Percentiles rank a stretch among this genome's conserved stretches.
Evolutionary conservation across 2,113 vertebrate species (phyloP).

Genomic region (Canis aureus): DNA sequence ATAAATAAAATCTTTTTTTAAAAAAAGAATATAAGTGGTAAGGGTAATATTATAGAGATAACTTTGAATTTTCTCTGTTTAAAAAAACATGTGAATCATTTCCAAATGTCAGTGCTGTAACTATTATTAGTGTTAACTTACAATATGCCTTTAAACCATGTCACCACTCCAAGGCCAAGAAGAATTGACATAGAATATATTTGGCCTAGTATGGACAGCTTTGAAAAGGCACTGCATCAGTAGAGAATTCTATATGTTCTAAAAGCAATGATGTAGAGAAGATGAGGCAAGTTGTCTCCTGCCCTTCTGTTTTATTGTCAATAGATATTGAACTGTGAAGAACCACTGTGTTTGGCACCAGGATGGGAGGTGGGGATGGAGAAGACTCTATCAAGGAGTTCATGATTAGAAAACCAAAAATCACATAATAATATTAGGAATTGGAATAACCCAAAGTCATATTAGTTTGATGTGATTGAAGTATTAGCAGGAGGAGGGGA

Average conservation of each 20-base stretch:
- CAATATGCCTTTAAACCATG: not conserved
- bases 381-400: not conserved
- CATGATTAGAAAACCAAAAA: not conserved
- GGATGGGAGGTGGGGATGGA: not conserved
- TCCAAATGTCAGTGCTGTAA: not conserved
- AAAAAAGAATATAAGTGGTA: not conserved
- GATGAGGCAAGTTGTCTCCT: not conserved
- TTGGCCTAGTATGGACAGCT: not conserved
- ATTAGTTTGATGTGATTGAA: not conserved
- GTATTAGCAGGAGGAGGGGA: not conserved
- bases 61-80: not conserved
- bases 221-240: not conserved
- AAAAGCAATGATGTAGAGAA: constrained; percentile 40
- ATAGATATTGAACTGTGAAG: constrained; percentile 50
- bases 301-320: not conserved
- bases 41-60: not conserved
- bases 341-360: not conserved
- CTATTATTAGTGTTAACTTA: constrained; percentile 26
- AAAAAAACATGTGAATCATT: constrained; percentile 14
- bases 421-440: not conserved
- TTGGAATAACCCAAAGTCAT: not conserved
- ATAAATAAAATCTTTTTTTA: not conserved
- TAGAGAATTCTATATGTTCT: constrained; percentile 33
- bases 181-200: not conserved
- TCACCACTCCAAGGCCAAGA: constrained; percentile 7